Conservation (phyloP, 2,797 vertebrate genomes). For the Monodelphis domestica region DNA sequence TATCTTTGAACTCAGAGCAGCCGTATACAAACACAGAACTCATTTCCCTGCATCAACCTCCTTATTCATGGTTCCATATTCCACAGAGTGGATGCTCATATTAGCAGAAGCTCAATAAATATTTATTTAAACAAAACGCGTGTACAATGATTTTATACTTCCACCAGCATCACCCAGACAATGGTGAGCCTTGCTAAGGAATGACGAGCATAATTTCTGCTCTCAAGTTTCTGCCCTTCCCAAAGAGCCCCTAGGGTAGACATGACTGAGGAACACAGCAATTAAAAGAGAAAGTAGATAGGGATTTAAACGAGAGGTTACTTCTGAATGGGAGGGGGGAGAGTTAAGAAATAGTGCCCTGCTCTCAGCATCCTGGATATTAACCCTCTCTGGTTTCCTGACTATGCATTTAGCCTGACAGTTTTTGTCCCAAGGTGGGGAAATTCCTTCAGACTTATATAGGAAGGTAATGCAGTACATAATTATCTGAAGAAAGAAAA, state of each 20-base stretch:
- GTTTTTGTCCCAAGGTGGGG: background rate
- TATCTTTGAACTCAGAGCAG: background rate
- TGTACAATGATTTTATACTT: background rate
- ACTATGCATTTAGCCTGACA: background rate
- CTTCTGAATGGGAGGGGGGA: background rate
- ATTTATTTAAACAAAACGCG: background rate
- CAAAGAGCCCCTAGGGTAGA: background rate
- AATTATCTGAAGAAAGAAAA: background rate
- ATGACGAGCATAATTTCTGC: background rate
- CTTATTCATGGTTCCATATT: background rate
- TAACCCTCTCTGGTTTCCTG: background rate
- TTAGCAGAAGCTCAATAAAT: background rate
- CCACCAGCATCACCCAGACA: background rate
- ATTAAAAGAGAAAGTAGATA: background rate
- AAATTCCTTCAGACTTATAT: background rate
- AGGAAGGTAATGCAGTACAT: background rate
- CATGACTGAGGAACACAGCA: background rate
- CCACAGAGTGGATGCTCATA: background rate
- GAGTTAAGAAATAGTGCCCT: too few species aligned
- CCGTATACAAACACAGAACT: background rate
- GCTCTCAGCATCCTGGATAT: background rate
- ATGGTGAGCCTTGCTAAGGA: background rate
- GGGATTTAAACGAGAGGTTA: background rate
- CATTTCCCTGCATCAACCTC: background rate
- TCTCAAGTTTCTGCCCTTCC: background rate